phyloP scores from a whole-genome alignment of 2,797 vertebrate genomes.

The Manis crassicaudata region DNA sequence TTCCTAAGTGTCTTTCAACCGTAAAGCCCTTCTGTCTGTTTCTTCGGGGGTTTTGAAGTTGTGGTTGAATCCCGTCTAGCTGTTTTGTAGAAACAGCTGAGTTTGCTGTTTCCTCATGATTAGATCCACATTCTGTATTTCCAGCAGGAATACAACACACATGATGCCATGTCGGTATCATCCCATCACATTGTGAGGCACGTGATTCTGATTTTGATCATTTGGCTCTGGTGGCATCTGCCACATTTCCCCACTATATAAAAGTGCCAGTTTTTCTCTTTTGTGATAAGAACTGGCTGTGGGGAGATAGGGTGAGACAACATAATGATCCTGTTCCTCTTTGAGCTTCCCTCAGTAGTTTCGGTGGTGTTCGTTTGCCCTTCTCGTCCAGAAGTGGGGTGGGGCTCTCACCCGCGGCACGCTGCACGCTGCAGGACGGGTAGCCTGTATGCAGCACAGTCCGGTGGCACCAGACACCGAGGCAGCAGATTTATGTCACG shows the following conservation, averaged over 20 bases:
- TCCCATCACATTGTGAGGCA: not conserved
- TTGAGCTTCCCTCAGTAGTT: not conserved
- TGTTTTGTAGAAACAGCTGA: not conserved
- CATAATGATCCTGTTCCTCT: not conserved
- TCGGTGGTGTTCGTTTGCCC: not conserved
- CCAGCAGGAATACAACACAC: rapidly evolving
- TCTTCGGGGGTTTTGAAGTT: not conserved
- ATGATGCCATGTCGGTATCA: not conserved
- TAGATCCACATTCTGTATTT: not conserved
- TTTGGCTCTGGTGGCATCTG: not conserved
- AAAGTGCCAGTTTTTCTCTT: not conserved
- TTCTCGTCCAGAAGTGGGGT: not conserved
- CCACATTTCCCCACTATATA: no score
- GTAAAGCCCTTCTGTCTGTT: not conserved
- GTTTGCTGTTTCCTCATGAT: rapidly evolving
- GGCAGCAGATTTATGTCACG: no score
- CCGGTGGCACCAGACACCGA: no score
- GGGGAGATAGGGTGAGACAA: not conserved
- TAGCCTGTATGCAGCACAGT: no score
- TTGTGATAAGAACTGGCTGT: not conserved
- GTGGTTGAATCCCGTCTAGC: no score
- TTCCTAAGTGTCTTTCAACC: not conserved
- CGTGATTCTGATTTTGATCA: not conserved
- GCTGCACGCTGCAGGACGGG: no score
- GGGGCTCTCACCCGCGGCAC: no score